Evolutionary conservation across 2,113 vertebrate genomes (phyloP).

Genomic region (Cheirogaleus medius): DNA sequence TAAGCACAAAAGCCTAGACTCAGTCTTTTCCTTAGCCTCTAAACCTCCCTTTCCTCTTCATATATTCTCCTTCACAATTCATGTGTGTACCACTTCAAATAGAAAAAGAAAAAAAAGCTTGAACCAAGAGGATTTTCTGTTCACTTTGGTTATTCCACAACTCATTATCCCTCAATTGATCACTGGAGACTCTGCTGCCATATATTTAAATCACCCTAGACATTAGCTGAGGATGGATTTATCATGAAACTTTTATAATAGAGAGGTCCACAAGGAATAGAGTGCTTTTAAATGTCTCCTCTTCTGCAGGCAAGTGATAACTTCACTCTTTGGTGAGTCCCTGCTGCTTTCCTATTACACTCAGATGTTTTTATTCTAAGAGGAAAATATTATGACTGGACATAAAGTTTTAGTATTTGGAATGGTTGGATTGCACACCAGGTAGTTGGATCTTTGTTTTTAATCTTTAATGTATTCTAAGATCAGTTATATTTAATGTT

Average conservation of each 20-base stretch:
- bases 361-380: constrained; percentile 54
- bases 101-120: constrained; percentile 59
- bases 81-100: background rate
- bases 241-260: constrained; percentile 58
- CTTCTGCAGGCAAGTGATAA: background rate
- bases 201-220: background rate
- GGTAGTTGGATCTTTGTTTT: background rate
- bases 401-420: constrained; percentile 51
- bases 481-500: constrained; percentile 56
- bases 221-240: background rate
- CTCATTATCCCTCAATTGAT: constrained; percentile 27
- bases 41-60: background rate
- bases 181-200: background rate
- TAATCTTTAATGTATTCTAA: constrained; percentile 46
- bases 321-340: constrained; percentile 8
- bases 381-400: constrained; percentile 47
- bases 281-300: constrained; percentile 24
- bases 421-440: constrained; percentile 13
- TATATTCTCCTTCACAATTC: background rate
- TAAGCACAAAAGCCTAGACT: background rate
- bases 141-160: background rate
- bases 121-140: constrained; percentile 11
- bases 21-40: background rate
- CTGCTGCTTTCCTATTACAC: background rate
- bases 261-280: constrained; percentile 30